Evolutionary conservation across 2,797 vertebrate genomes (phyloP), one percentile per base, ranked within the genome.

Genomic region (Galagoides demidoff): DNA sequence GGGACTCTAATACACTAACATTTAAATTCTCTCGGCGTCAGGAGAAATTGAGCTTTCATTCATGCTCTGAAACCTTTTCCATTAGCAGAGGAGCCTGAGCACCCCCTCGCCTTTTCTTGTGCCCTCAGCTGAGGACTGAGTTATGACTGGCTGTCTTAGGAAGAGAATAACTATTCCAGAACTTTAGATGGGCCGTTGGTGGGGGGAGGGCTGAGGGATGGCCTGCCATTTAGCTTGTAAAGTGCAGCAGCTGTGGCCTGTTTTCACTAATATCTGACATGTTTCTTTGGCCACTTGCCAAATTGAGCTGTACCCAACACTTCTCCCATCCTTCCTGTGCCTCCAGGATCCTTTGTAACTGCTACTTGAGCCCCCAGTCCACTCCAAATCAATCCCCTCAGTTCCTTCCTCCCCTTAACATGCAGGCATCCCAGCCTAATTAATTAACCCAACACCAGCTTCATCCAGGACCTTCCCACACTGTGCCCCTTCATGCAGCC

Each of bases 221-320:
- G 73, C 55, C 93, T 90, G 92, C 74, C 27, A 16, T 85, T 89
- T 82, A 95, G 94, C 96, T 98, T 95, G 87, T 95, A 95, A 93
- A 88, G 19, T 55, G 89, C 61, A 98, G 96, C 99, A 99, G 99
- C 99, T 99, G 98, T 94, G 98, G 97, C 85, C 90, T 98, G 97
- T 99, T 98, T 98, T 98, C 97, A 97, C 98, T 98, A 98, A 98
- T 98, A 98, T 98, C 98, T 98, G 98, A 99, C 98, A 98, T 98
- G 97, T 97, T 97, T 96, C 97, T 97, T 96, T 98, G 98, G 98
- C 97, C 97, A 95, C 78, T 85, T 29, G 98, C 97, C 98, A 98
- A 94, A 84, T 81, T 95, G 97, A 98, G 96, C 97, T 97, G 95
- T 97, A 97, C 98, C 97, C 94, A 97, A 98, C 96, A 97, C 97